Base-by-base conservation (phyloP, 2,888 invertebrate species). In the Pandemis corylana region DNA sequence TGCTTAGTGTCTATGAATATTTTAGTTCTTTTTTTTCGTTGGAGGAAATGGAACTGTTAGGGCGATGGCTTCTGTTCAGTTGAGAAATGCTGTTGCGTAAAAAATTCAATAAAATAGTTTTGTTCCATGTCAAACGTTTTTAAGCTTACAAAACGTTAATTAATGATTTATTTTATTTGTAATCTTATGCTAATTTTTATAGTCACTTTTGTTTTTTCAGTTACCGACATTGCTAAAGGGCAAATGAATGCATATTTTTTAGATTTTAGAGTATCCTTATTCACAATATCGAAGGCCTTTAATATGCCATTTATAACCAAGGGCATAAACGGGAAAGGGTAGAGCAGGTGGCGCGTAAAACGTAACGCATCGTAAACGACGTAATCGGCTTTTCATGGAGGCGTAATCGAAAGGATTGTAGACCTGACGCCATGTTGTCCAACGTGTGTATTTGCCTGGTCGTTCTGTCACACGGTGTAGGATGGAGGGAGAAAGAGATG, bases 301-400 rank as follows among this genome's bases (percentile, higher is more conserved):
- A 64, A 64, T 64, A 20, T 44, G 5, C 44, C 15, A 15, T 64
- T 64, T 46, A 10, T 15, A 53, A 53, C 20, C 44, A 15, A 12
- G 64, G 20, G 10, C 7, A 44, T 20, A 44, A 44, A 44, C 12
- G 41, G 7, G 12, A 59, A 62, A 62, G 41, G 28, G 3, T 7
- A 13, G 49, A 12, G 49, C 65, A 65, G 65, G 65, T 65, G 65
- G 49, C 49, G 49, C 36, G 28, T 49, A 49, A 63, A 63, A 36
- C 7, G 65, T 28, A 65, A 65, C 28, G 65, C 65, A 36, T 65
- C 49, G 49, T 51, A 49, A 65, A 65, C 2, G 28, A 6, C 13
- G 49, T 65, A 46, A 65, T 49, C 13, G 6, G 28, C 49, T 59
- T n/a, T 65, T 65, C 65, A 49, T 65, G 36, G 65, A 49, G 49